Percentiles rank a stretch among this genome's conserved stretches.
Evolutionary conservation across 1,140 invertebrate species (phyloP).

Genomic region (Scaptomyza pallida): DNA sequence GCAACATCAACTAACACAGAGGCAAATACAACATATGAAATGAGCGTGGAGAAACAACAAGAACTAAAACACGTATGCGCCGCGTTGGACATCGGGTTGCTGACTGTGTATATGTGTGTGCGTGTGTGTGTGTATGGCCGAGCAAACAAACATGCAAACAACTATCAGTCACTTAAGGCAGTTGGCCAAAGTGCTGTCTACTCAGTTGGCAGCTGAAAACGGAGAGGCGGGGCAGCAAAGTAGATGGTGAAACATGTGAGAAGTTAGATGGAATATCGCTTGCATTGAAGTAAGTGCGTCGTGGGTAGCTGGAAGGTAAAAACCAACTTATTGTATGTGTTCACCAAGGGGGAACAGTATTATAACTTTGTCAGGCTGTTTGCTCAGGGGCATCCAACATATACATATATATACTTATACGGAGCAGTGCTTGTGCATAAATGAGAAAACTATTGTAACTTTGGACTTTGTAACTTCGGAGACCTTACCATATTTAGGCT

Average conservation of each 20-base stretch:
- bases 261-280: slow-evolving; percentile 13
- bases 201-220: not conserved
- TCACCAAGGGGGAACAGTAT: slow-evolving; percentile 24
- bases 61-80: slow-evolving; percentile 57
- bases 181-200: slow-evolving; percentile 63
- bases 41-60: slow-evolving; percentile 60
- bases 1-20: not conserved
- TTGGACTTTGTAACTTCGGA: not conserved
- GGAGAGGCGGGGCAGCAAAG: not conserved
- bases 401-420: not conserved
- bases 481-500: not conserved
- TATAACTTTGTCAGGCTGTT: slow-evolving; percentile 54
- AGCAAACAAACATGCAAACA: slow-evolving; percentile 75
- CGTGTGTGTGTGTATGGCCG: slow-evolving; percentile 41
- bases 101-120: too few relatives aligned
- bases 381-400: slow-evolving; percentile 27
- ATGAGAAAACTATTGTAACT: not conserved
- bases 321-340: slow-evolving; percentile 30
- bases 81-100: slow-evolving; percentile 38
- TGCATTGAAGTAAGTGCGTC: slow-evolving; percentile 20
- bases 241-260: slow-evolving; percentile 9
- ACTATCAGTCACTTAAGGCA: slow-evolving; percentile 81
- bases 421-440: not conserved
- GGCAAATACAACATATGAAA: slow-evolving; percentile 55
- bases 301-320: slow-evolving; percentile 7